Evolutionary conservation across 2,888 invertebrate species (phyloP).

Genomic region (Mesorhabditis belari): DNA sequence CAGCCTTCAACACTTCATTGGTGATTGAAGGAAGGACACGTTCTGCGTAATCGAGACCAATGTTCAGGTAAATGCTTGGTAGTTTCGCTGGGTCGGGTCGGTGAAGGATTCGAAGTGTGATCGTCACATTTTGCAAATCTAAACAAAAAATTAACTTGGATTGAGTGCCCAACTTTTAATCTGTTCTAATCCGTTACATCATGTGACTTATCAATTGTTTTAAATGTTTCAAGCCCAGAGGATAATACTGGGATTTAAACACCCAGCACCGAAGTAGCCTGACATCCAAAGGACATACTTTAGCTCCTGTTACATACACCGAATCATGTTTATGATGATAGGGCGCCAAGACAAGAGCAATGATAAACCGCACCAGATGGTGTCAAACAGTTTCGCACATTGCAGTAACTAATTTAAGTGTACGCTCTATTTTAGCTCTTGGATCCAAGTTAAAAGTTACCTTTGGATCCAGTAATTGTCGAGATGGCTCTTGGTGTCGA

Average conservation of each 20-base stretch:
- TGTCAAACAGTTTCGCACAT: neutral
- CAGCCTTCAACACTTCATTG: slow-evolving; percentile 93
- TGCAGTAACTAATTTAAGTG: neutral
- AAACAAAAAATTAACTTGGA: slow-evolving; percentile 15
- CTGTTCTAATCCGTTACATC: neutral
- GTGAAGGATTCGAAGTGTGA: slow-evolving; percentile 93
- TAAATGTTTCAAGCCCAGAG: slow-evolving; percentile 34
- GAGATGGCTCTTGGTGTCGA: slow-evolving; percentile 93
- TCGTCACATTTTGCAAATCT: slow-evolving; percentile 98
- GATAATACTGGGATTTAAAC: slow-evolving; percentile 17
- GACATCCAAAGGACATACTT: slow-evolving; percentile 16
- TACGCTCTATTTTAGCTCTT: neutral
- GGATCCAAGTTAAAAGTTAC: slow-evolving; percentile 56
- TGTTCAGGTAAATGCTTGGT: slow-evolving; percentile 88
- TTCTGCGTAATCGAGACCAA: slow-evolving; percentile 96
- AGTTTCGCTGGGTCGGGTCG: slow-evolving; percentile 85
- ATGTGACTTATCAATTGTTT: neutral
- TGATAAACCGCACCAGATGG: too few relatives aligned
- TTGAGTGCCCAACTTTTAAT: slow-evolving; percentile 3
- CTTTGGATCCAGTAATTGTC: slow-evolving; percentile 93
- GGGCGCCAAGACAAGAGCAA: slow-evolving; percentile 24
- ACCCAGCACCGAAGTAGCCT: slow-evolving; percentile 24
- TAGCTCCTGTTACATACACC: slow-evolving; percentile 26
- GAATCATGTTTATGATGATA: slow-evolving; percentile 12
- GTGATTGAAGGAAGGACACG: slow-evolving; percentile 96